Evolutionary conservation across 2,797 vertebrate genomes (phyloP).

Genomic region (Zenarchopterus dispar): DNA sequence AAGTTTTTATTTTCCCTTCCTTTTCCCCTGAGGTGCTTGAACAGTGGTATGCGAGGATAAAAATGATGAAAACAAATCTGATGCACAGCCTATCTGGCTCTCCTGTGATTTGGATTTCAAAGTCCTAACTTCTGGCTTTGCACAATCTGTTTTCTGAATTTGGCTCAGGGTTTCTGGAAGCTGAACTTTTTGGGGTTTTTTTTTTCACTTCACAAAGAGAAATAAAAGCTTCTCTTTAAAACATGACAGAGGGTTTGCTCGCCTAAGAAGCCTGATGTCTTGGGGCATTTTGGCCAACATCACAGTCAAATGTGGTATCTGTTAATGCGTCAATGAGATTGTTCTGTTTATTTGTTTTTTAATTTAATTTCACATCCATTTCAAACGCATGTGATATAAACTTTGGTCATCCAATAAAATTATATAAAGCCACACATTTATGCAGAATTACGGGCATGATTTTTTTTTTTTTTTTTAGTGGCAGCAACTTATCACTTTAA

Average conservation of each 20-base stretch:
- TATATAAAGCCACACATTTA: too few relatives aligned
- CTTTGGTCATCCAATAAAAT: too few relatives aligned
- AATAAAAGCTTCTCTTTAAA: slow-evolving; percentile 23
- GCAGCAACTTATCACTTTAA: too few relatives aligned
- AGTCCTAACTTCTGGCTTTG: slow-evolving; percentile 16
- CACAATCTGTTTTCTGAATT: slow-evolving; percentile 31
- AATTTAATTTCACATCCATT: too few relatives aligned
- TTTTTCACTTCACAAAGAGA: slow-evolving; percentile 21
- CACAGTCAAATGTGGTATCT: slow-evolving; percentile 13
- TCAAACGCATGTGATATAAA: too few relatives aligned
- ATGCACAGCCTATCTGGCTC: slow-evolving; percentile 4
- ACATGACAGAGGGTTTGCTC: background rate
- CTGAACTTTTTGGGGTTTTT: slow-evolving; percentile 8
- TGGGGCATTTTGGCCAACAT: slow-evolving; percentile 12
- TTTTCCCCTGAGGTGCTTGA: too few relatives aligned
- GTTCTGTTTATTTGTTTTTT: background rate
- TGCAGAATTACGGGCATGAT: too few relatives aligned
- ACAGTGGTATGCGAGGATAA: too few relatives aligned
- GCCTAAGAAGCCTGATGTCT: slow-evolving; percentile 6
- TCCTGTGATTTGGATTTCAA: slow-evolving; percentile 43
- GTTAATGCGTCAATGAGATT: background rate
- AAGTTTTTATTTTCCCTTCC: too few relatives aligned
- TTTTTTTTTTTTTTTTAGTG: too few relatives aligned
- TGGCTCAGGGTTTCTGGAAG: slow-evolving; percentile 10
- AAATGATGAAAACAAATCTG: slow-evolving; percentile 19